phyloP scores from a whole-genome alignment of 2,113 vertebrate genomes.

The Chloebia gouldiae region DNA sequence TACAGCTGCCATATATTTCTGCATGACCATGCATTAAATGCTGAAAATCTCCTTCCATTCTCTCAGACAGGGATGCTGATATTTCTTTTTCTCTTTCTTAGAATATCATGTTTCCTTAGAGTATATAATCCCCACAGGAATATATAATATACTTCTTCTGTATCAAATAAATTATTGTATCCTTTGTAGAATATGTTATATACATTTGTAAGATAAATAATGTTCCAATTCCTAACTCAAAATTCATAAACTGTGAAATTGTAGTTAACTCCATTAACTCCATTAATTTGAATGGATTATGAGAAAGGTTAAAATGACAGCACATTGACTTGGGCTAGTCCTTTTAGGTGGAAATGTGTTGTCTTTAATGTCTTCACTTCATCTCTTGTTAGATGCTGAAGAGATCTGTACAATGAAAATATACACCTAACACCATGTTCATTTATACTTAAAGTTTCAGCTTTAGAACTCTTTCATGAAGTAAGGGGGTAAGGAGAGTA shows the following conservation, averaged over 20 bases:
- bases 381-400: background rate
- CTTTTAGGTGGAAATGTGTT: background rate
- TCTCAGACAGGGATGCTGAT: background rate
- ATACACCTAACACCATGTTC: background rate
- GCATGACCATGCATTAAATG: background rate
- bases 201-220: background rate
- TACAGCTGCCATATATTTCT: background rate
- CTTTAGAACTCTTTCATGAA: background rate
- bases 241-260: background rate
- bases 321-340: background rate
- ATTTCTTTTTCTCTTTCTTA: background rate
- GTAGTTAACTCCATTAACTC: background rate
- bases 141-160: background rate
- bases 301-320: background rate
- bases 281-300: background rate
- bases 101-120: background rate
- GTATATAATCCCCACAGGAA: background rate
- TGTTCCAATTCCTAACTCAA: background rate
- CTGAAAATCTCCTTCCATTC: background rate
- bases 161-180: background rate
- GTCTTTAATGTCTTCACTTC: background rate
- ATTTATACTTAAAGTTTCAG: background rate
- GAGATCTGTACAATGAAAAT: background rate
- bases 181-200: background rate
- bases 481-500: background rate